These are phyloP conservation scores for western clawed frog (Xenopus tropicalis) DNA, from an alignment of 2,113 vertebrate species.

Conservation along the genomic window DNA sequence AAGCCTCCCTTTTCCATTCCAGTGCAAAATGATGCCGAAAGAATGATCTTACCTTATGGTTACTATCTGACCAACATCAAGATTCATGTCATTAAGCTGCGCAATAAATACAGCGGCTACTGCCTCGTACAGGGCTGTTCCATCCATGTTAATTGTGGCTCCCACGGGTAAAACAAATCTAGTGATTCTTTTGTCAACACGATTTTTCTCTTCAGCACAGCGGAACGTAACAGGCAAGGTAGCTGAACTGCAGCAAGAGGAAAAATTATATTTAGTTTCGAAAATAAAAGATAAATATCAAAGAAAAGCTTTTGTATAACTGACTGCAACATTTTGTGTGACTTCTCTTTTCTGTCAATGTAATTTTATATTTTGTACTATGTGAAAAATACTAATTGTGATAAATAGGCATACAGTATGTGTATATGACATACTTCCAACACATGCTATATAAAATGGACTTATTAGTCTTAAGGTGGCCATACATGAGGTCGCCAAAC, in stretches of 20 bases:
- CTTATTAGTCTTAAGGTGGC: no score
- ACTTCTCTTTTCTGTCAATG: no score
- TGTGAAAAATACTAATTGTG: no score
- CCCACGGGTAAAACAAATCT: constrained; percentile 93
- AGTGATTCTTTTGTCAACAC: constrained; percentile 90
- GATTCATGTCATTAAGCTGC: constrained; percentile 80
- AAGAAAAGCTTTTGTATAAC: no score
- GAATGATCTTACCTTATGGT: constrained; percentile 81
- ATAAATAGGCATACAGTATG: no score
- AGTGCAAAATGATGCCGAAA: background rate
- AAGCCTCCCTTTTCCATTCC: no score
- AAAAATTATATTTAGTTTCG: constrained; percentile 25
- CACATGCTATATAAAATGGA: no score
- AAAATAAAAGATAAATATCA: constrained; percentile 9
- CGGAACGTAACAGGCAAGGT: constrained; percentile 96
- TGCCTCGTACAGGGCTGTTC: constrained; percentile 93
- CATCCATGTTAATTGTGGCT: constrained; percentile 98
- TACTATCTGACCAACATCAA: constrained; percentile 86
- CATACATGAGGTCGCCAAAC: no score
- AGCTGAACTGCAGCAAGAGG: constrained; percentile 74
- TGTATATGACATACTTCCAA: no score
- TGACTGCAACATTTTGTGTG: no score
- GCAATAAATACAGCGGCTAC: constrained; percentile 96
- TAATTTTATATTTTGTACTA: no score
- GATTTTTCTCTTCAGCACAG: constrained; percentile 91